Conservation (phyloP, 2,797 vertebrate species). For the Arremon brunneinucha region DNA sequence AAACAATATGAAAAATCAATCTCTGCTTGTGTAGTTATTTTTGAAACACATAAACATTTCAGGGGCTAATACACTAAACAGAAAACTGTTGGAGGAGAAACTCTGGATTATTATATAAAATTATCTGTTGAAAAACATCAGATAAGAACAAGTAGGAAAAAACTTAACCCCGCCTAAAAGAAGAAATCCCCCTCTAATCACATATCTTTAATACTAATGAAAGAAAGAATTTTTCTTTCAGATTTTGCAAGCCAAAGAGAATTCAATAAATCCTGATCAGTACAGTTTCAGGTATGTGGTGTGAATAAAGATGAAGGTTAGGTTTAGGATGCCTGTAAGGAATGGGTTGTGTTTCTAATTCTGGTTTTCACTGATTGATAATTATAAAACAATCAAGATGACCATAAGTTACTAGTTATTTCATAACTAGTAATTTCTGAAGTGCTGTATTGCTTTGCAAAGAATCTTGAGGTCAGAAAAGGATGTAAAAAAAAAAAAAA, state of each 20-base stretch:
- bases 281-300: not conserved
- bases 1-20: not conserved
- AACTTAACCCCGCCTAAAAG: not conserved
- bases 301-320: not conserved
- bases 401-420: not conserved
- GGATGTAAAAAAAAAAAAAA: not conserved
- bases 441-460: not conserved
- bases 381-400: not conserved
- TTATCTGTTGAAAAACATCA: not conserved
- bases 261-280: not conserved
- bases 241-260: not conserved
- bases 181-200: rapidly evolving
- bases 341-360: not conserved
- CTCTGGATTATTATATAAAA: not conserved
- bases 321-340: not conserved
- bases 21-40: not conserved
- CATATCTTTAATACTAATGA: not conserved
- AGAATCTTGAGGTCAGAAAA: not conserved
- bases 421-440: not conserved
- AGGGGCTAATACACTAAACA: not conserved
- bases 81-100: not conserved
- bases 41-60: not conserved
- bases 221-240: not conserved
- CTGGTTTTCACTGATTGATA: not conserved
- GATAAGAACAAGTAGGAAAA: not conserved